Evolutionary conservation across 1,140 invertebrate genomes (phyloP).

Genomic region (Procambarus virginalis): DNA sequence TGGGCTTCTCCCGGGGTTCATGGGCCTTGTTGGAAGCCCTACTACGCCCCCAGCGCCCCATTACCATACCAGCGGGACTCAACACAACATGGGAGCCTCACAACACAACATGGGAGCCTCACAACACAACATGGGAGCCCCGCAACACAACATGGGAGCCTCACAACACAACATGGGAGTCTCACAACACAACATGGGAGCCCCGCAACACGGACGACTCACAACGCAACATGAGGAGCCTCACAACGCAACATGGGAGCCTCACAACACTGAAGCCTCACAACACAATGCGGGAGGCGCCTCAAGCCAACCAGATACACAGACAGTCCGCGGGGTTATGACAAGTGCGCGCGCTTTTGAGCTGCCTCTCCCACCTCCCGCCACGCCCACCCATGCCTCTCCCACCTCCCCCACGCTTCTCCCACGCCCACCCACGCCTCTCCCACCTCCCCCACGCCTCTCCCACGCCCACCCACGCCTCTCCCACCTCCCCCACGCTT

Average conservation of each 20-base stretch:
- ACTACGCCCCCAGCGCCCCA: constrained; percentile 46
- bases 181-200: too few species aligned
- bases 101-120: too few species aligned
- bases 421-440: neutral
- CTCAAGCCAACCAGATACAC: too few species aligned
- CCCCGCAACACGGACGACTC: too few species aligned
- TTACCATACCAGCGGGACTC: neutral
- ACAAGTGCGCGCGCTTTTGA: neutral
- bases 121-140: neutral
- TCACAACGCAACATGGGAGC: neutral
- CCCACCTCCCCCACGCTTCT: neutral
- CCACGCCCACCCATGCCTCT: neutral
- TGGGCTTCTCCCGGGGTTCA: constrained; percentile 22
- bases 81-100: too few species aligned
- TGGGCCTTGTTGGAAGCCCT: neutral
- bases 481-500: neutral
- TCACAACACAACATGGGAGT: too few species aligned
- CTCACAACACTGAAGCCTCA: too few species aligned
- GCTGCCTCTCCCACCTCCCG: neutral
- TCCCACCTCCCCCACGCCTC: neutral
- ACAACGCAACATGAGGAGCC: neutral
- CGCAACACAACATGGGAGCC: neutral
- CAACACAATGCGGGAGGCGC: too few species aligned
- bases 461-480: neutral
- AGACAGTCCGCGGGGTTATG: neutral